Evolutionary conservation across 2,888 invertebrate genomes (phyloP), one percentile per base, ranked within the genome.

Genomic region (Drosophila ezoana): DNA sequence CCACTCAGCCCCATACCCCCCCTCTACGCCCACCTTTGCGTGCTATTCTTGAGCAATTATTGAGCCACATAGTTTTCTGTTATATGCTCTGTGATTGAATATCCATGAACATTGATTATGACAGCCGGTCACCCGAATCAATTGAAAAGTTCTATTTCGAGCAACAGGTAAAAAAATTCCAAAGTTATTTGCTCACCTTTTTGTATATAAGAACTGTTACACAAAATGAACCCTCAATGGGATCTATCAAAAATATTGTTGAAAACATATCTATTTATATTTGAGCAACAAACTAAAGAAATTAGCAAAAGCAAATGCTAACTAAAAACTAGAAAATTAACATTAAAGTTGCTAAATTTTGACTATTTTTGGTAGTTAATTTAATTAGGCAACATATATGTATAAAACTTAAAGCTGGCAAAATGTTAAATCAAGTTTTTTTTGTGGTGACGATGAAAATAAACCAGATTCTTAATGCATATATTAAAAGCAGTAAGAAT

Each of bases 11-110:
- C 41, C 41, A 13, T 9, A 23, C 51, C 43, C 57, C 11, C 40
- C 49, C 14, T 41, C 37, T 45, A n/a, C 37, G 16, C 28, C 14
- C 8, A 1, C 23, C 32, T 9, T 8, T 49, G 16, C 41, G 18
- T 45, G 20, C 32, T 60, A 81, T 82, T 82, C 82, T 87, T 87
- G 45, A 68, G 87, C 82, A 87, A 82, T 81, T 87, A 69, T 82
- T 87, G 57, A 79, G n/a, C n/a, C 76, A 76, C 72, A 87, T 68
- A 59, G 66, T 61, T 83, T 74, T 37, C 47, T 60, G 53, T 32
- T 44, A 35, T 45, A 41, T 43, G 14, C 44, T 48, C 56, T 63
- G 54, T 84, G 87, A 81, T 81, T 78, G 81, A 81, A 81, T 87
- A 81, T 65, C 72, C 65, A 67, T 84, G 87, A 81, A 63, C 72